phyloP scores from a whole-genome alignment of 2,888 invertebrate species.

The Gortyna flavago region DNA sequence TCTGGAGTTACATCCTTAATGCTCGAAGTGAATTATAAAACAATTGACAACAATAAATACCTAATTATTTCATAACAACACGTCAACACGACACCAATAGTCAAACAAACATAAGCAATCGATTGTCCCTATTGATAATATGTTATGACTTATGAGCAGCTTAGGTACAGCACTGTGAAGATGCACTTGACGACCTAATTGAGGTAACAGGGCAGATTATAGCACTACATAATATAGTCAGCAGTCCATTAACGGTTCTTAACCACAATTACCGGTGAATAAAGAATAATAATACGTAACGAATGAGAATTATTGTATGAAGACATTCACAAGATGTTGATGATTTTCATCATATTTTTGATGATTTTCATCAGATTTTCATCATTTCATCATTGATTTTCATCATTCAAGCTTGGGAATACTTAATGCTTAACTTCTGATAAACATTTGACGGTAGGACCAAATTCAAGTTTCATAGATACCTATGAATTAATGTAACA shows the following conservation, averaged over 20 bases:
- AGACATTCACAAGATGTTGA: slow-evolving; percentile 22
- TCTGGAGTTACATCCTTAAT: slow-evolving; percentile 19
- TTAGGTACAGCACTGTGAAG: not conserved
- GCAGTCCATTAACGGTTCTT: not conserved
- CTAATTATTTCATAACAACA: slow-evolving; percentile 45
- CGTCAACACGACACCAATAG: slow-evolving; percentile 32
- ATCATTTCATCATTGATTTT: too few species aligned
- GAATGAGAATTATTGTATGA: slow-evolving; percentile 24
- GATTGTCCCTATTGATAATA: slow-evolving; percentile 45
- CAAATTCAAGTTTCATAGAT: not conserved
- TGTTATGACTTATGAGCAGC: slow-evolving; percentile 3
- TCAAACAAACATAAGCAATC: slow-evolving; percentile 40
- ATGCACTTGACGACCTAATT: slow-evolving; percentile 3
- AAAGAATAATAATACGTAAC: slow-evolving; percentile 17
- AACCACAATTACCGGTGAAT: slow-evolving; percentile 7
- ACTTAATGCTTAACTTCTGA: slow-evolving; percentile 4
- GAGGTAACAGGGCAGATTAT: not conserved
- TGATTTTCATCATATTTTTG: slow-evolving; percentile 29
- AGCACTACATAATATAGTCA: not conserved
- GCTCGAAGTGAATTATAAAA: slow-evolving; percentile 40
- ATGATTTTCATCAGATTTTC: slow-evolving; percentile 27
- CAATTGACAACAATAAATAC: slow-evolving; percentile 38
- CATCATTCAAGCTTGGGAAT: slow-evolving; percentile 27
- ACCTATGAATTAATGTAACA: not conserved
- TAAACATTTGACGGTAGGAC: slow-evolving; percentile 13